Percentiles rank a stretch among this genome's conserved stretches.
phyloP scores from a whole-genome alignment of 2,797 vertebrate genomes.

The Gastrophryne carolinensis region DNA sequence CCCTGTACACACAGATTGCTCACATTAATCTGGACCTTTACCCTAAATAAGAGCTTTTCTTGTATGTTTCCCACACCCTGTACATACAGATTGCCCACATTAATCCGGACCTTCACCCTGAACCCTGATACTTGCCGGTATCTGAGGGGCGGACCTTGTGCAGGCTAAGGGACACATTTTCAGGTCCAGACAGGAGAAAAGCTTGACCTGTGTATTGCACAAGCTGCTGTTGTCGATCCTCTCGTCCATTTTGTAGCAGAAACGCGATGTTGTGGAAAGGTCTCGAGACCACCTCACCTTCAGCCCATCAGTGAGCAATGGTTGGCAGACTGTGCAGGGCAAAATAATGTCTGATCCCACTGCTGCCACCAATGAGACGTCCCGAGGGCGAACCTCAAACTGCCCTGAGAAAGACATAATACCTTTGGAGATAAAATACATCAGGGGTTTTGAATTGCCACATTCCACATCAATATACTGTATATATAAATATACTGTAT shows the following conservation, averaged over 20 bases:
- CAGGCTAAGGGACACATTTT: conserved; percentile 13
- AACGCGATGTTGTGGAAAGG: not conserved
- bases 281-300: conserved; percentile 30
- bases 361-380: not conserved
- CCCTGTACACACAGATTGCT: too few species aligned
- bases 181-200: not conserved
- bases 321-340: conserved; percentile 24
- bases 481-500: too few species aligned
- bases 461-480: too few species aligned
- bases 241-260: conserved; percentile 15
- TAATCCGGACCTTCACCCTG: too few species aligned
- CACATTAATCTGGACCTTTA: too few species aligned
- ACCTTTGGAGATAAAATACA: too few species aligned
- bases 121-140: conserved; percentile 35
- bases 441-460: too few species aligned
- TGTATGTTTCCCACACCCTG: too few species aligned
- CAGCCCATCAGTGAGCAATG: not conserved
- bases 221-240: conserved; percentile 29
- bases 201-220: not conserved
- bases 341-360: conserved; percentile 29
- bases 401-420: not conserved
- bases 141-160: conserved; percentile 2
- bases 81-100: too few species aligned
- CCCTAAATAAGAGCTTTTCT: too few species aligned
- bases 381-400: not conserved